Conservation (phyloP, 1,140 invertebrate genomes). For the Calephelis virginiensis region DNA sequence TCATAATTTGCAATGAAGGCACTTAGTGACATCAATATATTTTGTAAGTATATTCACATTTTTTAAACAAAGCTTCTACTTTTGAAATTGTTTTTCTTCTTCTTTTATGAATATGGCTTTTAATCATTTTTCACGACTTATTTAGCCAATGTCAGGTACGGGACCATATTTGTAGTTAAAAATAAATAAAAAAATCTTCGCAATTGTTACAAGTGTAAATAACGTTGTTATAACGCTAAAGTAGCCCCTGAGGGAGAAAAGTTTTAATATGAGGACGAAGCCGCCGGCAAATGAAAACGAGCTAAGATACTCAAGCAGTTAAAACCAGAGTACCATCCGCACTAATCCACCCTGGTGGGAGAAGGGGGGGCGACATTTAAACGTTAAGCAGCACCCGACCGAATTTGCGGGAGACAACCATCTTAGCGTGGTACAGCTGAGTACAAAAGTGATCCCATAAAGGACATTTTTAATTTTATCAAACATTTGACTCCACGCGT, state of each 20-base stretch:
- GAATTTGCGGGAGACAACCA: constrained; percentile 65
- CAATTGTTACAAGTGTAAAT: too few relatives aligned
- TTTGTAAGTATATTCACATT: too few relatives aligned
- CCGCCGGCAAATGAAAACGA: background rate
- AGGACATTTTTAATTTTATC: background rate
- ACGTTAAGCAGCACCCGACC: constrained; percentile 62
- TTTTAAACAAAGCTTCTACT: too few relatives aligned
- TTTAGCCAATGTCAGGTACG: too few relatives aligned
- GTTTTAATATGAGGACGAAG: background rate
- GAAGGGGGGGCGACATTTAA: constrained; percentile 55
- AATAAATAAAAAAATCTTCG: too few relatives aligned
- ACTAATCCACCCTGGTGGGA: constrained; percentile 28
- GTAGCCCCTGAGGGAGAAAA: background rate
- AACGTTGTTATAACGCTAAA: too few relatives aligned
- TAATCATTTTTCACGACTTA: too few relatives aligned
- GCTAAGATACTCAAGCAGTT: constrained; percentile 10
- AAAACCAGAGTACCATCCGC: constrained; percentile 27
- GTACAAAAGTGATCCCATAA: constrained; percentile 26
- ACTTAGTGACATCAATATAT: too few relatives aligned
- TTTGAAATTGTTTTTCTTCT: too few relatives aligned
- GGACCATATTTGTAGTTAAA: too few relatives aligned
- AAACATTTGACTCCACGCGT: background rate
- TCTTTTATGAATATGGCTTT: too few relatives aligned
- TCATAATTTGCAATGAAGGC: too few relatives aligned
- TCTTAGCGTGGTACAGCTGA: constrained; percentile 51